A percentile compares a stretch with the other conserved stretches of the same genome.
These are phyloP conservation scores for Aporrectodea caliginosa DNA, from an alignment of 1,140 invertebrate species.

Conservation along the genomic window DNA sequence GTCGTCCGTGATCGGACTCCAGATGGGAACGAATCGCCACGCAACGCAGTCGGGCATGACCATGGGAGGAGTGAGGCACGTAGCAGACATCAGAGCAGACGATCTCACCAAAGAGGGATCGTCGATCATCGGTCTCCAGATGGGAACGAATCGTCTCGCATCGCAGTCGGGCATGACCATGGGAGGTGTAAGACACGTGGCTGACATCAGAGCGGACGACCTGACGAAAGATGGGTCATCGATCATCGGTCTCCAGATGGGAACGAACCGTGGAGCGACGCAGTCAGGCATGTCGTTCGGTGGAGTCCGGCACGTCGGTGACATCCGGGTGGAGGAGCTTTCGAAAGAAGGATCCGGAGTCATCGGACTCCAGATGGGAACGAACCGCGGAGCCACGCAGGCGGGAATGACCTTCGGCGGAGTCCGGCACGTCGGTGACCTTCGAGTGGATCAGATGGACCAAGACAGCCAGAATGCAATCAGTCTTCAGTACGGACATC, in stretches of 20 bases:
- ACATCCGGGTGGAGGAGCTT: constrained; percentile 43
- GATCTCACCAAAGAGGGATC: constrained; percentile 61
- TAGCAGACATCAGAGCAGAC: constrained; percentile 57
- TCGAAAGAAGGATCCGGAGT: constrained; percentile 20
- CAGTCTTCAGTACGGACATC: constrained; percentile 31
- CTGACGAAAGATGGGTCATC: constrained; percentile 18
- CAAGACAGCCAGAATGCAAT: constrained; percentile 1
- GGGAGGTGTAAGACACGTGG: constrained; percentile 62
- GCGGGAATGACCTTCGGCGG: constrained; percentile 30
- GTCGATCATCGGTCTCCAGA: constrained; percentile 81
- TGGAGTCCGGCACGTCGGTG: constrained; percentile 29
- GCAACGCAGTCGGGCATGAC: constrained; percentile 66
- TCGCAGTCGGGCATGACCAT: constrained; percentile 56
- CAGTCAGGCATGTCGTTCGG: constrained; percentile 32
- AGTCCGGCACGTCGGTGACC: constrained; percentile 32
- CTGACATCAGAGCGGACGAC: constrained; percentile 43
- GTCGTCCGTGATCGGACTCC: constrained; percentile 19
- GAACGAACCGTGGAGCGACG: constrained; percentile 22
- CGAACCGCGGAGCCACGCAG: constrained; percentile 25
- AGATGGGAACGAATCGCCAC: constrained; percentile 69
- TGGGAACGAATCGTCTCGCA: constrained; percentile 80
- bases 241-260: constrained; percentile 32
- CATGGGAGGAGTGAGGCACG: constrained; percentile 76
- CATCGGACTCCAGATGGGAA: constrained; percentile 31
- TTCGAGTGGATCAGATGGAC: constrained; percentile 44